These are phyloP conservation scores for Lordiphosa clarofinis DNA, from an alignment of 1,140 invertebrate species.

Conservation along the genomic window DNA sequence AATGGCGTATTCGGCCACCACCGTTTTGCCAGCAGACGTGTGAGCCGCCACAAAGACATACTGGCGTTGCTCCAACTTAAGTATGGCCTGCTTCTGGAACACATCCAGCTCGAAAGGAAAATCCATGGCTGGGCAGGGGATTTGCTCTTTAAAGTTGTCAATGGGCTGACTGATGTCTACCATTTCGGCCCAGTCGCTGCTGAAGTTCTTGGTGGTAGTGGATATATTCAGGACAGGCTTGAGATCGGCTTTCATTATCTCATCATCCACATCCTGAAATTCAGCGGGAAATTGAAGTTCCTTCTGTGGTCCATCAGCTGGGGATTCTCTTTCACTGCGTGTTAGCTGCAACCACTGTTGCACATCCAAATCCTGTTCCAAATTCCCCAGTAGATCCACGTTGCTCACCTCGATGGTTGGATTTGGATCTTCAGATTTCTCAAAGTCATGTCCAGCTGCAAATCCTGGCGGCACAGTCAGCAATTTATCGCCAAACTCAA, in stretches of 20 bases:
- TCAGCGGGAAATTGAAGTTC: conserved; percentile 33
- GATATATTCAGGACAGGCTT: conserved; percentile 82
- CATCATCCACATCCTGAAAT: conserved; percentile 67
- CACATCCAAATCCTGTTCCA: conserved; percentile 71
- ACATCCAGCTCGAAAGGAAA: conserved; percentile 97
- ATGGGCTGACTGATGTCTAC: conserved; percentile 90
- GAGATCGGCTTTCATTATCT: conserved; percentile 70
- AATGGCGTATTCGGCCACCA: conserved; percentile 99
- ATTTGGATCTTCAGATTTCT: not conserved
- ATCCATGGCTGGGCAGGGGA: conserved; percentile 91
- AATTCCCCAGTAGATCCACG: conserved; percentile 61
- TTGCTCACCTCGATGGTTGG: conserved; percentile 6
- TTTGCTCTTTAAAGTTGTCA: conserved; percentile 89
- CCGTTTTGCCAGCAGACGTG: conserved; percentile 99
- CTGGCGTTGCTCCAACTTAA: conserved; percentile 95
- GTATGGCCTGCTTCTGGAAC: conserved; percentile 98
- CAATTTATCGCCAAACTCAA: conserved; percentile 82
- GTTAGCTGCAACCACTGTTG: conserved; percentile 68
- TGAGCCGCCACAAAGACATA: conserved; percentile 99
- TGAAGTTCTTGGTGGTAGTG: conserved; percentile 75
- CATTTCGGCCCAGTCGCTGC: conserved; percentile 91
- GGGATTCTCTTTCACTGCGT: conserved; percentile 18
- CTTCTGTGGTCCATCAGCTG: not conserved
- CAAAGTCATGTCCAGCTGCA: conserved; percentile 81
- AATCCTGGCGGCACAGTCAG: conserved; percentile 85